Conservation (phyloP, 2,113 vertebrate genomes). For the Clarias magur region DNA sequence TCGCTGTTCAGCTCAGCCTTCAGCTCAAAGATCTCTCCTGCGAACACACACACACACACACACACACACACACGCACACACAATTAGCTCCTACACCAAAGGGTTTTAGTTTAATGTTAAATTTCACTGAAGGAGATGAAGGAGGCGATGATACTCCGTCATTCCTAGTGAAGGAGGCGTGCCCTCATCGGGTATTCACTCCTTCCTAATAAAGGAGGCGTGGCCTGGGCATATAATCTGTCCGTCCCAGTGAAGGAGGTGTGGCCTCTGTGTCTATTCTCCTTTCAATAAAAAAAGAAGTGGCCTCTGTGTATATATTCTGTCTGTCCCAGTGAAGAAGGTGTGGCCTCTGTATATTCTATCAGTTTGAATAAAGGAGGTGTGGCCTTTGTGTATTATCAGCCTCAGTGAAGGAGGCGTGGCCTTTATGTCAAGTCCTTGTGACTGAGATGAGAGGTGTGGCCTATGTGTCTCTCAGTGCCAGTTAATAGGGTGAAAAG, state of each 20-base stretch:
- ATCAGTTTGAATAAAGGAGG: background rate
- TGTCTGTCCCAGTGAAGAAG: background rate
- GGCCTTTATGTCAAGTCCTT: background rate
- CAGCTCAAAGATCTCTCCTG: conserved; percentile 98
- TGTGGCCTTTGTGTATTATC: background rate
- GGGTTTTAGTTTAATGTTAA: background rate
- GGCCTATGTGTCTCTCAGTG: background rate
- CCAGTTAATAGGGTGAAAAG: background rate
- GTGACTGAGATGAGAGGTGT: background rate
- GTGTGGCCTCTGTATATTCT: too few relatives aligned
- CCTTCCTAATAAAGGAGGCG: background rate
- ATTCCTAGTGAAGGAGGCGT: background rate
- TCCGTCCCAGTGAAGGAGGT: background rate
- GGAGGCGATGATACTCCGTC: background rate
- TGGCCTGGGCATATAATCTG: background rate
- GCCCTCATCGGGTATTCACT: background rate
- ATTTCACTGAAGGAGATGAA: background rate
- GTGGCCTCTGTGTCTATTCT: too few relatives aligned
- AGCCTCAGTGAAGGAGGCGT: background rate
- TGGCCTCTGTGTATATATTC: background rate
- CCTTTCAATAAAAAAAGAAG: too few relatives aligned
- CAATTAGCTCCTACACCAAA: background rate
- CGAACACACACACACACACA: background rate
- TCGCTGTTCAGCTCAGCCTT: conserved; percentile 98
- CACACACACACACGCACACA: background rate